These are phyloP conservation scores for Heliopora coerulea DNA, from an alignment of 92 coral and sea anemone species.

Conservation along the genomic window DNA sequence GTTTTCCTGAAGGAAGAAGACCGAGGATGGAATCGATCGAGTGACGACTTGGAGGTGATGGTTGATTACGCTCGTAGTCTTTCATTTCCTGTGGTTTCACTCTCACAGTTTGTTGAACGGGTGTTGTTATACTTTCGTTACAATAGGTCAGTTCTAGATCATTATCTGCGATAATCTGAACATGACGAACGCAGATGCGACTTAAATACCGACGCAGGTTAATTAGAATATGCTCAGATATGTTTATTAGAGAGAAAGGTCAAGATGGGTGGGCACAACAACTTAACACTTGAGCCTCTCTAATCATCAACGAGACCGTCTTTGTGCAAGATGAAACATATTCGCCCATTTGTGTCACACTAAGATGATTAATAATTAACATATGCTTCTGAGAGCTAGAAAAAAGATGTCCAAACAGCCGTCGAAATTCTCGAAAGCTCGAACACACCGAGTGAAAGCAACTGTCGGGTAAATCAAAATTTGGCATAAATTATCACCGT, in stretches of 20 bases:
- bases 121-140: too few species aligned
- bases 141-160: too few species aligned
- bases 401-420: too few species aligned
- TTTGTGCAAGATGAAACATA: slow-evolving; percentile 1
- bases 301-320: not conserved
- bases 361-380: not conserved
- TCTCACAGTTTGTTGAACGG: not conserved
- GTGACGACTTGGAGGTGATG: not conserved
- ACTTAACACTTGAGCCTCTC: too few species aligned
- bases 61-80: not conserved
- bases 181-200: not conserved
- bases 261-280: not conserved
- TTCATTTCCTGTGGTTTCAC: not conserved
- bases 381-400: too few species aligned
- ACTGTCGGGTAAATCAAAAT: too few species aligned
- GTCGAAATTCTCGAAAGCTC: too few species aligned
- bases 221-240: not conserved
- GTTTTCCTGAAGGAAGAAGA: not conserved
- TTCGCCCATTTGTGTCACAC: not conserved
- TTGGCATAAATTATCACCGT: too few species aligned
- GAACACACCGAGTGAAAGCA: too few species aligned
- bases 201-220: not conserved
- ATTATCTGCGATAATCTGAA: too few species aligned
- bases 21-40: slow-evolving; percentile 4
- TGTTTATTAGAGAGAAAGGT: not conserved